Percentiles rank a stretch among this genome's conserved stretches.
Conservation (phyloP, 2,113 vertebrate species). For the Prolemur simus region DNA sequence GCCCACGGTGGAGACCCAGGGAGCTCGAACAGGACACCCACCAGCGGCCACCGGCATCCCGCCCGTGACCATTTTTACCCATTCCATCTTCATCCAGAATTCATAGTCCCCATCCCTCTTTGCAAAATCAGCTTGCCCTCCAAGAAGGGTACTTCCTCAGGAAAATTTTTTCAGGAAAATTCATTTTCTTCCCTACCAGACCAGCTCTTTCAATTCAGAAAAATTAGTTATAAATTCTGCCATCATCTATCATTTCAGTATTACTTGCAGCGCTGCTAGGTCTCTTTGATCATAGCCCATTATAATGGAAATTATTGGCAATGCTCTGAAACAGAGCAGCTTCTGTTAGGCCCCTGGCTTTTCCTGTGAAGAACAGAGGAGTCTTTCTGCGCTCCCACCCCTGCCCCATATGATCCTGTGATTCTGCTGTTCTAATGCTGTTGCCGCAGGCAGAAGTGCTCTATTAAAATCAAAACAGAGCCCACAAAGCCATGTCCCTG, state of each 20-base stretch:
- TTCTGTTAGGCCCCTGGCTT: neutral
- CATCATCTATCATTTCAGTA: neutral
- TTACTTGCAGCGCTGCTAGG: neutral
- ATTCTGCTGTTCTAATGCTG: neutral
- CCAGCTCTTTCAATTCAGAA: neutral
- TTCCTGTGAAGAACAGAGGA: neutral
- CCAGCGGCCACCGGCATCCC: neutral
- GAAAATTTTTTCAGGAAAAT: neutral
- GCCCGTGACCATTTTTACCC: neutral
- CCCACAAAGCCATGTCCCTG: too few species aligned
- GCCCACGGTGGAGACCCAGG: fast-evolving
- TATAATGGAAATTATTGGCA: neutral
- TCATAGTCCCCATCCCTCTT: neutral
- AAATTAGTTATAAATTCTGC: neutral
- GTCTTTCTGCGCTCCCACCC: too few species aligned
- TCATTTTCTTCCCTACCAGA: neutral
- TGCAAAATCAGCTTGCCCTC: neutral
- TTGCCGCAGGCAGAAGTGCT: neutral
- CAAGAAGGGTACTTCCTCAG: neutral
- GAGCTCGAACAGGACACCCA: neutral
- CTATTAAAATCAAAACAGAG: neutral
- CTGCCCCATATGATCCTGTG: fast-evolving
- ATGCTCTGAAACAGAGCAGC: neutral
- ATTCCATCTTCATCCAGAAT: neutral
- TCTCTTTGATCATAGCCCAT: neutral